Evolutionary conservation across 2,888 invertebrate species (phyloP).

Genomic region (Neoaliturus tenellus): DNA sequence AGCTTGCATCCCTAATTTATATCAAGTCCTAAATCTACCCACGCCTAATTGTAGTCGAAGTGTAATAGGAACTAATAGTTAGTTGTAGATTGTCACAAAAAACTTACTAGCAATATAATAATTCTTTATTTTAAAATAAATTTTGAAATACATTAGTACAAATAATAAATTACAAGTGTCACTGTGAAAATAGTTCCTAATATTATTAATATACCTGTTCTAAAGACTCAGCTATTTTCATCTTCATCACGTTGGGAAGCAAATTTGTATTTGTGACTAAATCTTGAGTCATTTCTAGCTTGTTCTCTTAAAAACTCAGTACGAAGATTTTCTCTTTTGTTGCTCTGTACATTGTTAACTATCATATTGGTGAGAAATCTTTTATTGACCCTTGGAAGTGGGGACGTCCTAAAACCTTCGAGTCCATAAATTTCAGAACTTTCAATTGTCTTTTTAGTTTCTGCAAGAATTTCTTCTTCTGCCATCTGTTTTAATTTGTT

Average conservation of each 20-base stretch:
- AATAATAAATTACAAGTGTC: too few species aligned
- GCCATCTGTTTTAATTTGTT: neutral
- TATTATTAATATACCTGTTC: neutral
- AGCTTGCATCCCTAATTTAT: too few species aligned
- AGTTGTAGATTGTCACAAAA: too few species aligned
- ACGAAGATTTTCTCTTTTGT: neutral
- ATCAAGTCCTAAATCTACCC: too few species aligned
- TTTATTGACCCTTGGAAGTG: neutral
- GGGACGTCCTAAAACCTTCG: neutral
- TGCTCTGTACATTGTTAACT: neutral
- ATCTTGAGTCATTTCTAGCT: neutral
- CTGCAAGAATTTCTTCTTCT: conserved; percentile 9
- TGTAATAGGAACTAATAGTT: too few species aligned
- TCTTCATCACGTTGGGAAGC: neutral
- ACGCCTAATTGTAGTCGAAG: too few species aligned
- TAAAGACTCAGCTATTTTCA: neutral
- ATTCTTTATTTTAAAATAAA: neutral
- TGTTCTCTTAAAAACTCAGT: neutral
- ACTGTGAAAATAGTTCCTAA: too few species aligned
- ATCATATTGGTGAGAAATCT: neutral
- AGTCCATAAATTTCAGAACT: neutral
- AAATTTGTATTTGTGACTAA: neutral
- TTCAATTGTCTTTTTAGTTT: neutral
- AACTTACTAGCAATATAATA: neutral
- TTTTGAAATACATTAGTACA: neutral